These are phyloP conservation scores for Phocoena phocoena DNA, from an alignment of 2,113 vertebrate genomes.

Conservation along the genomic window DNA sequence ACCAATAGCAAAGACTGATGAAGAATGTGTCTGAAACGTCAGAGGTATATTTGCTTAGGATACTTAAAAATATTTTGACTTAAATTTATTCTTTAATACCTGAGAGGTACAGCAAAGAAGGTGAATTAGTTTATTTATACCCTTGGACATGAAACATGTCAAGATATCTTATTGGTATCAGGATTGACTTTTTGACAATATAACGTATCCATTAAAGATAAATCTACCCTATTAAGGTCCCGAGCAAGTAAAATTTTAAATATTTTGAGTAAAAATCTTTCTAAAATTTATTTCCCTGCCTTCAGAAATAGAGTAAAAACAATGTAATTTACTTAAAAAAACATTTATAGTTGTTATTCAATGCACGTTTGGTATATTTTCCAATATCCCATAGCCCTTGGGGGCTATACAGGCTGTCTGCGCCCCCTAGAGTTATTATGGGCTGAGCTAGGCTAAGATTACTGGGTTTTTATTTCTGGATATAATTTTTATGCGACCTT, in stretches of 20 bases:
- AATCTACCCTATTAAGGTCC: background rate
- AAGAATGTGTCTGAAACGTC: background rate
- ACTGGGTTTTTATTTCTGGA: background rate
- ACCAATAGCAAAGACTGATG: background rate
- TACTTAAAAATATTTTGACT: background rate
- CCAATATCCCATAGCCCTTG: background rate
- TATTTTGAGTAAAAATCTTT: conserved; percentile 21
- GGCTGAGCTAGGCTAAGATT: background rate
- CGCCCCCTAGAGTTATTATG: background rate
- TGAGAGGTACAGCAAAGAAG: conserved; percentile 23
- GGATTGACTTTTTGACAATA: background rate
- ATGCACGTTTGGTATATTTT: background rate
- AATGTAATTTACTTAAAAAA: background rate
- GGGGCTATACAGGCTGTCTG: background rate
- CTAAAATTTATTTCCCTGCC: background rate
- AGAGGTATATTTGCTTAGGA: background rate
- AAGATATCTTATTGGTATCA: background rate
- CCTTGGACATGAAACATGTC: background rate
- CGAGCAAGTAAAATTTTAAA: background rate
- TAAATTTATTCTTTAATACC: conserved; percentile 9
- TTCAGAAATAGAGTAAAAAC: background rate
- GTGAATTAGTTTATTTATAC: background rate
- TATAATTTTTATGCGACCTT: background rate
- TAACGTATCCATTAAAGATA: background rate
- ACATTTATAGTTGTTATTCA: background rate